Evolutionary conservation across 1,140 invertebrate genomes (phyloP), one percentile per base, ranked within the genome.

Genomic region (Brachionus plicatilis): DNA sequence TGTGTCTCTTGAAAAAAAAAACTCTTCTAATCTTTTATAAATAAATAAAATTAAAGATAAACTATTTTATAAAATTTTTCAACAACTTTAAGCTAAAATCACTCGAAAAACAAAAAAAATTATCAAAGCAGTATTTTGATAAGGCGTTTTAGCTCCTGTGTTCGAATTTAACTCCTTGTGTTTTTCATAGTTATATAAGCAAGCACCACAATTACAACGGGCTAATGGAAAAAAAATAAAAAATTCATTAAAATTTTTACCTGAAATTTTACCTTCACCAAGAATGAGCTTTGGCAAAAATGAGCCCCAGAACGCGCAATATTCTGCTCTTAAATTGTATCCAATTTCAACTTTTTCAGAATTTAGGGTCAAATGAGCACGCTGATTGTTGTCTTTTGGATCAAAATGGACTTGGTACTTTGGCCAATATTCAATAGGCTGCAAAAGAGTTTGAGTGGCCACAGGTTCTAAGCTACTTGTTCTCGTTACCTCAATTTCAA

Each of bases 241-340:
- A 47, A 9, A 11, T 76, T 12, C 12, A 37, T 50, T 47, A 7
- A 50, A 76, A 50, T 76, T 53, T 50, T 20, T 4, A 41, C 8
- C 8, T 17, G 0, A 72, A 72, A 41, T 2, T 8, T 65, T 65
- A 82, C 79, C 20, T 65, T 82, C 79, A 47, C 53, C 65, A 65
- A 82, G 79, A 43, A 82, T 83, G 33, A 83, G 47, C n/a, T 83
- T 68, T n/a, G 82, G 82, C 45, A 83, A 37, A 70, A 70, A 83
- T 14, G 60, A 68, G 2, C 60, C 41, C 82, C 82, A 83, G 53
- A 83, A 83, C 12, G 82, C 45, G 20, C 82, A 83, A 72, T 83
- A 83, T 12, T 83, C 82, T 9, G 82, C 82, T 70, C 82, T 68
- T 17, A 70, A 43, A 47, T 82, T 82, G 27, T 65, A 82, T 33